Conservation (phyloP, 2,888 invertebrate species). For the Salpingus planirostris region DNA sequence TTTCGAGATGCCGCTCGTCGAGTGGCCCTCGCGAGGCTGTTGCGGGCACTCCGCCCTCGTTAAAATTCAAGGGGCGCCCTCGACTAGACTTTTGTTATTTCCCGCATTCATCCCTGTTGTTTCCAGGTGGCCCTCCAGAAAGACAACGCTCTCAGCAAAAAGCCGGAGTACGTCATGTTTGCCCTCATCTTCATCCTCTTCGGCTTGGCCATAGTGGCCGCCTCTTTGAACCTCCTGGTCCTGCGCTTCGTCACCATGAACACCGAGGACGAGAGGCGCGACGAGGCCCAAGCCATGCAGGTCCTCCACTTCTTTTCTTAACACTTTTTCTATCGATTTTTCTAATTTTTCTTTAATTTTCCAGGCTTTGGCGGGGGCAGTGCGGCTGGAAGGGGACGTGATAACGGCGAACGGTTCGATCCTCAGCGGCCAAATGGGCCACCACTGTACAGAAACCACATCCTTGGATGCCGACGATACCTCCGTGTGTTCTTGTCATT, state of each 20-base stretch:
- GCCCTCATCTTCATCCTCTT: slow-evolving; percentile 97
- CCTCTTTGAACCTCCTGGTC: slow-evolving; percentile 94
- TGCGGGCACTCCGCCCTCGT: too few relatives aligned
- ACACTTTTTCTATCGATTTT: not conserved
- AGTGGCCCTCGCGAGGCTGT: too few relatives aligned
- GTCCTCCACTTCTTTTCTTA: slow-evolving; percentile 40
- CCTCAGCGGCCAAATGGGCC: slow-evolving; percentile 56
- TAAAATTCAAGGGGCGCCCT: too few relatives aligned
- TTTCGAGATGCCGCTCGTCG: too few relatives aligned
- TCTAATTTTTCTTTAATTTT: slow-evolving; percentile 17
- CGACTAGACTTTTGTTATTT: too few relatives aligned
- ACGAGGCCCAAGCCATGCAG: slow-evolving; percentile 92
- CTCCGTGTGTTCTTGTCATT: slow-evolving; percentile 42
- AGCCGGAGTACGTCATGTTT: slow-evolving; percentile 97
- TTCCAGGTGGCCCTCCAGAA: slow-evolving; percentile 75
- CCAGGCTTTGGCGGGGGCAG: slow-evolving; percentile 89
- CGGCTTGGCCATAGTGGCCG: slow-evolving; percentile 96
- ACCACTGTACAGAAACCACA: slow-evolving; percentile 41
- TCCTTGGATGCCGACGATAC: slow-evolving; percentile 40
- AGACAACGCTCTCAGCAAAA: slow-evolving; percentile 85
- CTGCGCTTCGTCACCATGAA: slow-evolving; percentile 95
- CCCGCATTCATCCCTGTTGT: too few relatives aligned
- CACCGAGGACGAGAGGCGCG: slow-evolving; percentile 94
- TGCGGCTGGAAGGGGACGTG: slow-evolving; percentile 92
- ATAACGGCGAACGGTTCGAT: slow-evolving; percentile 91